These are phyloP conservation scores for Tamias sibiricus DNA, from an alignment of 2,113 vertebrate genomes.

Conservation along the genomic window DNA sequence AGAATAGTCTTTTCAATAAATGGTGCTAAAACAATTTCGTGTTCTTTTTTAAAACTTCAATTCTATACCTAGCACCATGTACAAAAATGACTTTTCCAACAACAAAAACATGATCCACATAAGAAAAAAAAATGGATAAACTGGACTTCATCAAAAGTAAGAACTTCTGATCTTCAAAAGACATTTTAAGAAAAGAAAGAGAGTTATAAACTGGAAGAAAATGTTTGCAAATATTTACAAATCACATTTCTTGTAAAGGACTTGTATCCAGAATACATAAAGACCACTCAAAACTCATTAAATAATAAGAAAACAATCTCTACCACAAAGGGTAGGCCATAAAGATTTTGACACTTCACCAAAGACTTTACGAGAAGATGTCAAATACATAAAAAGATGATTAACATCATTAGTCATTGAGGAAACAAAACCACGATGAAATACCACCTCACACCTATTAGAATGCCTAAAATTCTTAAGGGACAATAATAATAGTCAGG, in stretches of 20 bases:
- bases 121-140: not conserved
- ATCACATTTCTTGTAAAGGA: not conserved
- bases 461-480: not conserved
- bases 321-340: not conserved
- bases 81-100: not conserved
- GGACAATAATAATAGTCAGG: not conserved
- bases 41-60: not conserved
- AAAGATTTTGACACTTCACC: not conserved
- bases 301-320: not conserved
- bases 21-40: not conserved
- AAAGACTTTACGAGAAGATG: not conserved
- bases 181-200: not conserved
- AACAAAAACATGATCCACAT: not conserved
- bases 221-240: not conserved
- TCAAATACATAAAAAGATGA: not conserved
- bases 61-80: not conserved
- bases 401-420: not conserved
- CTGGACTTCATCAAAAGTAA: not conserved
- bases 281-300: not conserved
- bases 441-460: not conserved
- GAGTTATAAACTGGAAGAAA: not conserved
- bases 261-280: not conserved
- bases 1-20: not conserved
- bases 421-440: too few species aligned
- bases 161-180: not conserved